These are phyloP conservation scores for Troides aeacus DNA, from an alignment of 2,888 invertebrate species.

Conservation along the genomic window DNA sequence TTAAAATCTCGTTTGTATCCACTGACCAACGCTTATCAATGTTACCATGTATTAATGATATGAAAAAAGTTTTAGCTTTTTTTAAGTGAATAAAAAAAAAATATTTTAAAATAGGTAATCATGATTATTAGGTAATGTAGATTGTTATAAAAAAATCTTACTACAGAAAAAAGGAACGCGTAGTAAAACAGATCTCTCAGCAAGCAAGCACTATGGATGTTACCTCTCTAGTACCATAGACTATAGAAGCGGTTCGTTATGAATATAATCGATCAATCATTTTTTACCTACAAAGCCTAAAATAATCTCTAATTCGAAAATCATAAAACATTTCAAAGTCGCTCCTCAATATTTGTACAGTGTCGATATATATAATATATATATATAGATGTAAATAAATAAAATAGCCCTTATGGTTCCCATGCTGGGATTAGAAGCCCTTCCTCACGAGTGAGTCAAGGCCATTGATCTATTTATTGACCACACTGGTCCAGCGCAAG, in stretches of 20 bases:
- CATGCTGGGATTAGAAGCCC: too few species aligned
- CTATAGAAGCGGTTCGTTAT: constrained; percentile 31
- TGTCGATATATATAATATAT: constrained; percentile 8
- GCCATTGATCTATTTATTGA: too few species aligned
- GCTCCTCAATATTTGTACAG: constrained; percentile 27
- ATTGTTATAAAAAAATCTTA: neutral
- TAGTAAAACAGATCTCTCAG: neutral
- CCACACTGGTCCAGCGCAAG: too few species aligned
- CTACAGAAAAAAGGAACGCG: neutral
- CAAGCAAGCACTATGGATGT: constrained; percentile 33
- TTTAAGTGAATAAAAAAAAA: neutral
- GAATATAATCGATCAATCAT: constrained; percentile 30
- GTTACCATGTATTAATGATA: constrained; percentile 31
- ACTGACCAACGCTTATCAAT: neutral
- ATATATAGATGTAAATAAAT: too few species aligned
- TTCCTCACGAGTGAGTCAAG: too few species aligned
- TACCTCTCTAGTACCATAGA: constrained; percentile 30
- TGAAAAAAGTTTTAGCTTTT: constrained; percentile 16
- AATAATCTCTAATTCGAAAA: constrained; percentile 32
- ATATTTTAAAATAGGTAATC: neutral
- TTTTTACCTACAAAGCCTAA: constrained; percentile 34
- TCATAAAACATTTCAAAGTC: constrained; percentile 12
- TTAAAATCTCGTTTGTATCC: constrained; percentile 14
- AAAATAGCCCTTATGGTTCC: too few species aligned
- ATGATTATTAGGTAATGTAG: neutral